Evolutionary conservation across 23 tunicate genomes (phyloP), one percentile per base, ranked within the genome.

Genomic region (Clavelina lepadiformis): DNA sequence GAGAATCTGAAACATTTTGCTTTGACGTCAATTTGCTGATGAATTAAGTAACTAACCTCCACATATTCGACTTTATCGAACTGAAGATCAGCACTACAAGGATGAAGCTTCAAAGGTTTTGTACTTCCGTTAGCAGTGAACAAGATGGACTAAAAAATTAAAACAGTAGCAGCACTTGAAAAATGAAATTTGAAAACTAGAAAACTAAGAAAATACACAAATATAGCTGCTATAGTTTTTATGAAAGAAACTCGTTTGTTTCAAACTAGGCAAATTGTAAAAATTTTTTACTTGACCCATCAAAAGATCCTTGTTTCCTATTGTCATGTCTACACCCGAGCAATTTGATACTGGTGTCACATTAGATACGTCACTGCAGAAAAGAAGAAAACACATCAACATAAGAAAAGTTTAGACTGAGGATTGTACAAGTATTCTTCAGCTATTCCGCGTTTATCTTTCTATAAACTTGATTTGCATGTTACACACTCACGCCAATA

Each of bases 1-100:
- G n/a, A n/a, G n/a, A n/a, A n/a, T n/a, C n/a, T n/a, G n/a, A n/a
- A n/a, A n/a, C n/a, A 41, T 41, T 41, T 41, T 41, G 49, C 11
- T 41, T 15, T 41, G 11, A 41, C 49, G 11, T 41, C 11, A 41
- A 41, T 41, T 8, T 8, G 13, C 49, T 15, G 11, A 41, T 41
- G 11, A 15, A 41, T 41, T 18, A 53, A 23, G 24, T 3, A 1
- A 58, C 78, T 51, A 0, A 80, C 86, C 78, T 80, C 86, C 52
- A 80, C 78, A 37, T 71, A 80, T 80, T 80, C 77, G 24, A 80
- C 78, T 68, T 68, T 44, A 29, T 45, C 20, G 23, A 64, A 29
- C 5, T 54, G 8, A 21, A 33, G 20, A 52, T 33, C 32, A 18
- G 19, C 62, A 22, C 21, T 7, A 27, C 47, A 34, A n/a, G 11